Base-by-base conservation (phyloP, 2,888 invertebrate species). In the Sphaerophoria rueppellii region DNA sequence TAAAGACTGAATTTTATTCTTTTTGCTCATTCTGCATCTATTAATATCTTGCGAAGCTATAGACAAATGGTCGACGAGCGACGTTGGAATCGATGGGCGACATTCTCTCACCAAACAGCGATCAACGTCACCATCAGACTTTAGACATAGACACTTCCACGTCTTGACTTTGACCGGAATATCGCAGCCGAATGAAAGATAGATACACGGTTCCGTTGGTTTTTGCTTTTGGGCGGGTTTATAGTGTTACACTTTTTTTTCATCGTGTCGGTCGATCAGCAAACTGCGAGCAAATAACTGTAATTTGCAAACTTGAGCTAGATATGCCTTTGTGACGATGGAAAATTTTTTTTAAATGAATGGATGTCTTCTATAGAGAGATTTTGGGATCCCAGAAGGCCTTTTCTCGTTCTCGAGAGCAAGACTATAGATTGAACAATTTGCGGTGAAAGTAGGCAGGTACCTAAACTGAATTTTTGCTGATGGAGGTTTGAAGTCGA, bases 41-140 rank as follows among this genome's bases (percentile, higher is more conserved):
- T 43, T 34, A 50, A 55, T 35, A 52, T 81, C 63, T 24, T 74
- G 70, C 32, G 67, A 12, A 24, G 75, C 61, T 55, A 43, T 7
- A 55, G 63, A 75, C 50, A 52, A 48, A 75, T 70, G 65, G 52
- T 75, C 71, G 71, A 43, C 60, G n/a, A 58, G n/a, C 4, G 37
- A 58, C n/a, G 4, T 5, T 48, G 37, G 40, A 70, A 74, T 74
- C 74, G 71, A 83, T 74, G 78, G 54, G 65, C 82, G 79, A 83
- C 82, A 83, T 79, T 79, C 74, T 65, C 35, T 50, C 77, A 52
- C 65, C 40, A 16, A 40, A 40, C 40, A 9, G 9, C 6, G 40
- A 43, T 11, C 52, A 32, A 46, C 52, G 4, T 43, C 46, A 24
- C 37, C 40, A 60, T 14, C 40, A n/a, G 24, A 2, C 24, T 24